phyloP scores from a whole-genome alignment of 2,888 invertebrate species.

The Lapara coniferarum region DNA sequence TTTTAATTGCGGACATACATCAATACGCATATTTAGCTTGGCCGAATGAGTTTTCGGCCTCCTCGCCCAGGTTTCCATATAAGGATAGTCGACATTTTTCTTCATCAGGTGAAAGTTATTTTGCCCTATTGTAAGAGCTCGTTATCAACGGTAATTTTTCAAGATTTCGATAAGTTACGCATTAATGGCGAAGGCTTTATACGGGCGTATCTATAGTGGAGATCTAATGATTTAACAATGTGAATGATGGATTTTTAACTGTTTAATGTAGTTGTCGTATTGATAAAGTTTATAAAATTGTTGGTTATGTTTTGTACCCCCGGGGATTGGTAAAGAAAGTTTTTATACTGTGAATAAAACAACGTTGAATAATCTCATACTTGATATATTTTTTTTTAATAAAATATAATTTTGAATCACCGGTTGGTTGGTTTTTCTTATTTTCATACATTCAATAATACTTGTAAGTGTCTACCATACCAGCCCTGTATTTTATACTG shows the following conservation, averaged over 20 bases:
- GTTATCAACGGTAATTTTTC: conserved; percentile 16
- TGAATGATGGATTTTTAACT: conserved; percentile 17
- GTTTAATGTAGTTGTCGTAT: background rate
- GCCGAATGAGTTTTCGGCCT: conserved; percentile 49
- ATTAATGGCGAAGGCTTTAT: conserved; percentile 16
- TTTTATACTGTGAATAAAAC: background rate
- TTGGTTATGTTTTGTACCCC: background rate
- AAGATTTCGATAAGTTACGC: conserved; percentile 21
- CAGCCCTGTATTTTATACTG: too few species aligned
- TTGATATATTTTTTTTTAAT: too few species aligned
- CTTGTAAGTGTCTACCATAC: too few species aligned
- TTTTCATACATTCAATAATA: too few species aligned
- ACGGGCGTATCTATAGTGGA: conserved; percentile 9
- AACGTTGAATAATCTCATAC: too few species aligned
- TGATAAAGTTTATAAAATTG: background rate
- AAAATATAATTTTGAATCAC: too few species aligned
- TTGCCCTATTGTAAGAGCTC: conserved; percentile 46
- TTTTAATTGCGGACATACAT: conserved; percentile 55
- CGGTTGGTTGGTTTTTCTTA: too few species aligned
- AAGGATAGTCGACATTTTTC: conserved; percentile 72
- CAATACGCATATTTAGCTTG: conserved; percentile 53
- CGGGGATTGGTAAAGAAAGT: background rate
- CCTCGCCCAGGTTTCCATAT: conserved; percentile 66
- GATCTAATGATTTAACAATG: conserved; percentile 25
- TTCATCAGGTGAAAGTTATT: conserved; percentile 69